Evolutionary conservation across 92 coral and sea anemone species (phyloP), one percentile per base, ranked within the genome.

Genomic region (Porites cylindrica): DNA sequence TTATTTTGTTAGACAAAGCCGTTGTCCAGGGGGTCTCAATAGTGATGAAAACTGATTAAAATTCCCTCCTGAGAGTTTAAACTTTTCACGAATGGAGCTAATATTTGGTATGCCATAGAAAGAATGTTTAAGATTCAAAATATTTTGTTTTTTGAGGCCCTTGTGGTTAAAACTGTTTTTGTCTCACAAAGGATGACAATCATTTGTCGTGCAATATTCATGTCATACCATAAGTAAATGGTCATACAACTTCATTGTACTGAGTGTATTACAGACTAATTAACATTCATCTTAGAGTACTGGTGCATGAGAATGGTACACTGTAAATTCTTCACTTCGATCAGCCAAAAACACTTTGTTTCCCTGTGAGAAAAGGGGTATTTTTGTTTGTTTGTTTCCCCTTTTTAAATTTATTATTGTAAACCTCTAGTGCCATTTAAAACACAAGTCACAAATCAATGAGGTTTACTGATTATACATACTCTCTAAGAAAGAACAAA

Each of bases 151-250:
- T 67, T 19, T 52, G 59, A 53, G 64, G 83, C 73, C 74, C 65
- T 72, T 56, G 74, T 50, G 75, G 75, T 21, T 80, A 3, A 1
- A 3, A 10, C 8, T 32, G 2, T 52, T 50, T 79, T 66, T 52
- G 51, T 80, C 58, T 47, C 29, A 80, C 12, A 26, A 51, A 58
- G 70, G 51, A 80, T 38, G 66, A 66, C 58, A 58, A 62, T 21
- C 59, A 18, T 58, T 79, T 63, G 71, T 62, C 64, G 52, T 69
- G 77, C 63, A 70, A 81, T 52, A 81, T 14, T 16, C 13, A 76
- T 4, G 47, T 38, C 47, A 38, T 38, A 38, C 47, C 47, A 38
- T 4, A 38, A 38, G 47, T 38, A 38, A 38, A 0, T 38, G 47
- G 5, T n/a, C 18, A 21, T 5, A 32, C 62, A 26, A 12, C 51